Evolutionary conservation across 2,888 invertebrate species (phyloP).

Genomic region (Muschampia plurimacula): DNA sequence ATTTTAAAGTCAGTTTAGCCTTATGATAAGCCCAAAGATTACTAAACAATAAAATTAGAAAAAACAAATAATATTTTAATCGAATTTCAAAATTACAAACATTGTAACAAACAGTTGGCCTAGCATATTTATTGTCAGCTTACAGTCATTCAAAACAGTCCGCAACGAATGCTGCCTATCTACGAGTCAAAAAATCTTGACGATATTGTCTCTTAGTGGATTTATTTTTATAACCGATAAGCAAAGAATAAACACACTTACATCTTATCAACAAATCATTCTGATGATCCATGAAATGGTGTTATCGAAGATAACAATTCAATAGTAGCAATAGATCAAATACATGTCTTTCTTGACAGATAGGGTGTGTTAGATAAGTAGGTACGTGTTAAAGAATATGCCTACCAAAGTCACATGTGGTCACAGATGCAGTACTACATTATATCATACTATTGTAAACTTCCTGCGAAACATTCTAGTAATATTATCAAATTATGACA

Average conservation of each 20-base stretch:
- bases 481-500: neutral
- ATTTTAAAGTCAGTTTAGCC: too few relatives aligned
- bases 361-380: constrained; percentile 22
- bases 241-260: neutral
- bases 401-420: neutral
- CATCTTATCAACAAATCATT: constrained; percentile 16
- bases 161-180: neutral
- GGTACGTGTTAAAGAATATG: neutral
- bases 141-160: neutral
- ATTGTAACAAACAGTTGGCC: too few relatives aligned
- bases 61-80: too few relatives aligned
- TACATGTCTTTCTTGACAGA: constrained; percentile 28
- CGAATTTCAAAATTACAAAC: too few relatives aligned
- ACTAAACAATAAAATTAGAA: too few relatives aligned
- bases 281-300: neutral
- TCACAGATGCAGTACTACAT: neutral
- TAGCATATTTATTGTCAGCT: too few relatives aligned
- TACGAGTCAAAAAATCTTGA: neutral
- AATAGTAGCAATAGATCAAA: constrained; percentile 27
- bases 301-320: constrained; percentile 23
- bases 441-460: neutral
- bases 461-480: neutral
- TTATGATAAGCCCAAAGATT: too few relatives aligned
- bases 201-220: neutral
- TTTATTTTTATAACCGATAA: neutral